A percentile compares a stretch with the other conserved stretches of the same genome.
Evolutionary conservation across 2,888 invertebrate genomes (phyloP).

Genomic region (Apamea anceps): DNA sequence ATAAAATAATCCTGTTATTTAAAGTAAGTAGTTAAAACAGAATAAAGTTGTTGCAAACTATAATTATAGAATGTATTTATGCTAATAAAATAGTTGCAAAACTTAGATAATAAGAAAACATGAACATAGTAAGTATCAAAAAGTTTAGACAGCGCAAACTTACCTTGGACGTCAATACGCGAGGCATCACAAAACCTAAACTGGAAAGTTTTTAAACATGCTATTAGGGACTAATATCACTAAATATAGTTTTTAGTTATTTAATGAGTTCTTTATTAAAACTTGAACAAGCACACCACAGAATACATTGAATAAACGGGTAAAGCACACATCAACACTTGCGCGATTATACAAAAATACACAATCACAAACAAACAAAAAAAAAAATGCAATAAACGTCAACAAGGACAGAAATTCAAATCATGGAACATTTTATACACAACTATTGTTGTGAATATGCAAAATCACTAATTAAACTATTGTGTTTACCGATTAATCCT

Average conservation of each 20-base stretch:
- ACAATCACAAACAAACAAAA: constrained; percentile 31
- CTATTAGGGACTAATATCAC: background rate
- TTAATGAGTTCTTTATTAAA: background rate
- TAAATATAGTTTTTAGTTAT: background rate
- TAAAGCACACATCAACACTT: background rate
- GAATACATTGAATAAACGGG: no score
- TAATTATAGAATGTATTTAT: background rate
- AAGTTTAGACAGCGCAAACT: constrained; percentile 25
- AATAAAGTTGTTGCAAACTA: background rate
- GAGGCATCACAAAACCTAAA: constrained; percentile 3
- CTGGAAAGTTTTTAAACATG: background rate
- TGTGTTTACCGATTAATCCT: background rate
- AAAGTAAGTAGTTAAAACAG: background rate
- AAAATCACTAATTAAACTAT: background rate
- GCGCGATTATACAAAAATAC: background rate
- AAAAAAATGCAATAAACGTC: constrained; percentile 18
- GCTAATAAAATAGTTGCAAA: background rate
- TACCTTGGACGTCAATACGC: constrained; percentile 17
- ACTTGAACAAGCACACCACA: constrained; percentile 3
- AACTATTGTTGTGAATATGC: background rate
- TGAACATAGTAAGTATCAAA: background rate
- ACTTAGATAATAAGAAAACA: constrained; percentile 5
- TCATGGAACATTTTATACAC: background rate
- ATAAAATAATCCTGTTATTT: background rate
- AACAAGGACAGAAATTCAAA: constrained; percentile 32